Evolutionary conservation across 2,888 invertebrate genomes (phyloP), one percentile per base, ranked within the genome.

Genomic region (Oeneis ivallda): DNA sequence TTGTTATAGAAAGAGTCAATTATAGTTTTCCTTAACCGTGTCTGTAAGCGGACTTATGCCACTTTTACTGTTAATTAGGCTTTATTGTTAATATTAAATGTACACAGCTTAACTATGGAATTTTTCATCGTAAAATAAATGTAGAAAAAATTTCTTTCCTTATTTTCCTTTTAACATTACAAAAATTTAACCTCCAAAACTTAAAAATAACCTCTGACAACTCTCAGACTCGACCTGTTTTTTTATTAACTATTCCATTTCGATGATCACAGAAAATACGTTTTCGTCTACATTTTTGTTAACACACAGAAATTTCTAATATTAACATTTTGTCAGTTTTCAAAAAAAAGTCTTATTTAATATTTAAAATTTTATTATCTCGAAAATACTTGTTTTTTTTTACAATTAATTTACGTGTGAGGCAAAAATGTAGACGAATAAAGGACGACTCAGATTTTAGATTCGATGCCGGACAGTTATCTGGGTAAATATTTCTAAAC

Each of bases 91-190:
- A 64, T 74, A 79, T 81, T 85, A 83, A 84, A 85, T 85, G 82
- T 91, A 91, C 86, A 91, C 84, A 85, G 86, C 90, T 91, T 90
- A 92, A 81, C 86, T 92, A 92, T 80, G 81, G 84, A 89, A 83
- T 86, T 87, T 85, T 81, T 81, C 79, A 75, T 86, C 82, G 78
- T 86, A 89, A 92, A 85, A 83, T 89, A 86, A 86, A 86, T 77
- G 83, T 90, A 86, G 87, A 88, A 90, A 90, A 90, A 81, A 81
- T 78, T 80, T 79, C 78, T 77, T 76, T 76, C 76, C 77, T 71
- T 71, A 75, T 76, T 72, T 69, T 76, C 76, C 26, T 78, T 74
- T 76, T 77, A 87, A 86, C 82, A 79, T 84, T 85, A 85, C 47
- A 90, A 89, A 89, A 89, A 85, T 81, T 75, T 80, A 79, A 83